These are phyloP conservation scores for Paragorgia papillata DNA, from an alignment of 92 coral and sea anemone species.

Conservation along the genomic window DNA sequence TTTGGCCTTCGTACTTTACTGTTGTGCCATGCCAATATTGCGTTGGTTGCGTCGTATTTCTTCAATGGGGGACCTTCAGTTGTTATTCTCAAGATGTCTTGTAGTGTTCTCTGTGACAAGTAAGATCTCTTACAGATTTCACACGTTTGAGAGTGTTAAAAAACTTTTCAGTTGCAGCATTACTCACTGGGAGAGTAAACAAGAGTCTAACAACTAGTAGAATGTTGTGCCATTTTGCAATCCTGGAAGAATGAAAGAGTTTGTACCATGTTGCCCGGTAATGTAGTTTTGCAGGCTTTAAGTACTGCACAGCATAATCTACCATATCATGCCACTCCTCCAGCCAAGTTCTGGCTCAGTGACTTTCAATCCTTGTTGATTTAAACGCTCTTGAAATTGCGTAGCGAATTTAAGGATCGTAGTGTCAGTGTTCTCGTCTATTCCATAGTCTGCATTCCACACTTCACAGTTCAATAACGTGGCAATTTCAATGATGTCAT, in stretches of 20 bases:
- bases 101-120: conserved; percentile 40
- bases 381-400: conserved; percentile 50
- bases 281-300: conserved; percentile 33
- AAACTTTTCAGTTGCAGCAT: conserved; percentile 47
- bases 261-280: conserved; percentile 47
- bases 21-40: conserved; percentile 33
- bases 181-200: conserved; percentile 49
- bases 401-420: neutral
- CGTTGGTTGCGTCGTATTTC: conserved; percentile 42
- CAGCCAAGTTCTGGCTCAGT: conserved; percentile 38
- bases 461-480: conserved; percentile 49
- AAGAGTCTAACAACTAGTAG: conserved; percentile 37
- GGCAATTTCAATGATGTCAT: conserved; percentile 39
- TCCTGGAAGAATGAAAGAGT: conserved; percentile 49
- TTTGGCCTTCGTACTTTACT: conserved; percentile 42
- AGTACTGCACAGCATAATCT: conserved; percentile 45
- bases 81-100: conserved; percentile 43
- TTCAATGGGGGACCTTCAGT: conserved; percentile 36
- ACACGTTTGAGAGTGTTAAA: conserved; percentile 41
- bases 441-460: conserved; percentile 13
- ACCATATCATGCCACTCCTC: conserved; percentile 61
- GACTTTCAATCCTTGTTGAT: conserved; percentile 47
- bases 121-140: conserved; percentile 40
- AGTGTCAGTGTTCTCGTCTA: neutral
- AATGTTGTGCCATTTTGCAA: conserved; percentile 46